These are phyloP conservation scores for Ferdinandea cuprea DNA, from an alignment of 2,888 invertebrate species.

Conservation along the genomic window DNA sequence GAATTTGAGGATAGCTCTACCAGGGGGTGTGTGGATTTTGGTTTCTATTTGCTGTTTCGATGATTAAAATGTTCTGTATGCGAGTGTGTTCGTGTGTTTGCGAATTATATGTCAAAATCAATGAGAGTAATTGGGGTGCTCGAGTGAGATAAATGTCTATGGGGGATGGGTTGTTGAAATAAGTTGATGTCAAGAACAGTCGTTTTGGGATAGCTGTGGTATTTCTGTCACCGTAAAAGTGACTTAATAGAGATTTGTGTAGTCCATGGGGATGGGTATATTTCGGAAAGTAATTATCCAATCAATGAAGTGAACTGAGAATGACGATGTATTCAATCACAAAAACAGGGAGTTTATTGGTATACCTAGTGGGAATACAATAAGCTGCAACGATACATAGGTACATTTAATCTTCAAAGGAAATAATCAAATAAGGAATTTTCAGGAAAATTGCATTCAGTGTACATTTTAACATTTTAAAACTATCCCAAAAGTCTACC, in stretches of 20 bases:
- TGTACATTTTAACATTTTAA: no score
- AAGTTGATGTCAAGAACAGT: slow-evolving; percentile 56
- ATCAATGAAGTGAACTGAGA: slow-evolving; percentile 62
- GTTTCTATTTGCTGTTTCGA: slow-evolving; percentile 29
- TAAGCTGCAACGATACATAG: no score
- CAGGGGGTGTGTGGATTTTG: slow-evolving; percentile 32
- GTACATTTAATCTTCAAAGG: no score
- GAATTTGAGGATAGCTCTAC: slow-evolving; percentile 34
- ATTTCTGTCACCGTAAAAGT: slow-evolving; percentile 56
- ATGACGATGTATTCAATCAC: background rate
- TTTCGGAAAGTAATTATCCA: slow-evolving; percentile 68
- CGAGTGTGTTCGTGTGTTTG: slow-evolving; percentile 7
- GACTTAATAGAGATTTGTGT: slow-evolving; percentile 69
- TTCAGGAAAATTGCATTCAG: no score
- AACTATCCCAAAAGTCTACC: no score
- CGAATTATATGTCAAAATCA: slow-evolving; percentile 65
- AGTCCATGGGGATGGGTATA: slow-evolving; percentile 6
- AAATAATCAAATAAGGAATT: no score
- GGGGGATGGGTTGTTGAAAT: slow-evolving; percentile 36
- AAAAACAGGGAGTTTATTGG: background rate
- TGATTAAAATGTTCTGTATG: slow-evolving; percentile 59
- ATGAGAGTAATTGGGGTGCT: slow-evolving; percentile 71
- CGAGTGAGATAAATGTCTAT: slow-evolving; percentile 68
- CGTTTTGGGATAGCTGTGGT: slow-evolving; percentile 30
- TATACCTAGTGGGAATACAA: no score